A percentile compares a stretch with the other conserved stretches of the same genome.
phyloP scores from a whole-genome alignment of 2,888 invertebrate species.

The Suillia variegata region DNA sequence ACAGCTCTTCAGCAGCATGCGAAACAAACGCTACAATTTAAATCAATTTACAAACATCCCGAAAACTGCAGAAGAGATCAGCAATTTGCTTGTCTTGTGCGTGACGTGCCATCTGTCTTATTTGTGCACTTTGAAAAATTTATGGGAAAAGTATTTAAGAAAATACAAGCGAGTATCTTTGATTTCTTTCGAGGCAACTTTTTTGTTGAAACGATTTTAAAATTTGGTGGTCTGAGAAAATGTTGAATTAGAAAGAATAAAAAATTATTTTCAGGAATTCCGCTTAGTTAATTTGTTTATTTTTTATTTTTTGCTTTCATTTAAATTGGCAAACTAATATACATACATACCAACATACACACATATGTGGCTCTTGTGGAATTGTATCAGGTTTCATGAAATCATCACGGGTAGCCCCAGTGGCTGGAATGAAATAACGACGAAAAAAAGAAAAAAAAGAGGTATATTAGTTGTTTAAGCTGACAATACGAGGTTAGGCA shows the following conservation, averaged over 20 bases:
- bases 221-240: too few species aligned
- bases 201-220: too few species aligned
- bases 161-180: too few species aligned
- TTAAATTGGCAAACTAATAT: neutral
- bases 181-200: too few species aligned
- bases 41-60: slow-evolving; percentile 23
- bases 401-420: neutral
- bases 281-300: slow-evolving; percentile 3
- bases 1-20: too few species aligned
- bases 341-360: neutral
- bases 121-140: too few species aligned
- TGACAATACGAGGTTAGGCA: neutral
- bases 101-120: too few species aligned
- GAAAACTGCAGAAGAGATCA: slow-evolving; percentile 7
- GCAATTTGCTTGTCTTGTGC: slow-evolving; percentile 15
- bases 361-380: neutral
- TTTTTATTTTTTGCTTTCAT: neutral
- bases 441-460: neutral
- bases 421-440: neutral
- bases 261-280: neutral
- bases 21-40: slow-evolving; percentile 24
- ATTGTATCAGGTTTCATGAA: slow-evolving; percentile 1
- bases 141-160: too few species aligned
- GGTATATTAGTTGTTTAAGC: neutral
- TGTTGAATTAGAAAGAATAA: too few species aligned